Conservation (phyloP, 1,140 invertebrate species). For the Meloidogyne exigua region DNA sequence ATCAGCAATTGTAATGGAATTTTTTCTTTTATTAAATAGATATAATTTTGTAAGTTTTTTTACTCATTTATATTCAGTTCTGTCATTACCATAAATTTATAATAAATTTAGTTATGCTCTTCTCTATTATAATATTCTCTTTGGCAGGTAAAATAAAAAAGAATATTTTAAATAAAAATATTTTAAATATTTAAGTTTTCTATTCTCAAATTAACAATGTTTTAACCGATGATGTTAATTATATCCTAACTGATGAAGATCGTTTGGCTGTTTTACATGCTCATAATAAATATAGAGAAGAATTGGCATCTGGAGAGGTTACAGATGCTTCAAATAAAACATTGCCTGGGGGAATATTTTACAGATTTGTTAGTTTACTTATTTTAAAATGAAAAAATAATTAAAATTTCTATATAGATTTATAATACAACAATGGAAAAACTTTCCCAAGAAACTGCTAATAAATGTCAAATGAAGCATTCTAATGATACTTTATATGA, state of each 20-base stretch:
- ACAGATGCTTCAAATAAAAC: not conserved
- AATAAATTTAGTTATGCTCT: too few species aligned
- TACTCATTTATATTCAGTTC: too few species aligned
- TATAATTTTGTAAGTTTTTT: too few species aligned
- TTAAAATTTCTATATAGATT: not conserved
- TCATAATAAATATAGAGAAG: not conserved
- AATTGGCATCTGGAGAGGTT: not conserved
- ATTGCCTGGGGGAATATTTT: not conserved
- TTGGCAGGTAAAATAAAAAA: not conserved
- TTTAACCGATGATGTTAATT: not conserved
- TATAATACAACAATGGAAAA: not conserved
- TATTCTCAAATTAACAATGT: not conserved
- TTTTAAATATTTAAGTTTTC: not conserved
- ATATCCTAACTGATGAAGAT: not conserved
- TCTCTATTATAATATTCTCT: too few species aligned
- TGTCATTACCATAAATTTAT: too few species aligned
- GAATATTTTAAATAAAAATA: not conserved
- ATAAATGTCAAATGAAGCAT: not conserved
- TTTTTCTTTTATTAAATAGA: too few species aligned
- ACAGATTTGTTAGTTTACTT: not conserved
- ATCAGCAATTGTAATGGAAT: too few species aligned
- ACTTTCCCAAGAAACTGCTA: not conserved
- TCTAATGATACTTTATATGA: constrained; percentile 5
- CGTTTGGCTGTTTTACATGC: not conserved
- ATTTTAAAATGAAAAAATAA: not conserved